Base-by-base conservation (phyloP, 2,888 invertebrate species). In the Dendrolimus houi region DNA sequence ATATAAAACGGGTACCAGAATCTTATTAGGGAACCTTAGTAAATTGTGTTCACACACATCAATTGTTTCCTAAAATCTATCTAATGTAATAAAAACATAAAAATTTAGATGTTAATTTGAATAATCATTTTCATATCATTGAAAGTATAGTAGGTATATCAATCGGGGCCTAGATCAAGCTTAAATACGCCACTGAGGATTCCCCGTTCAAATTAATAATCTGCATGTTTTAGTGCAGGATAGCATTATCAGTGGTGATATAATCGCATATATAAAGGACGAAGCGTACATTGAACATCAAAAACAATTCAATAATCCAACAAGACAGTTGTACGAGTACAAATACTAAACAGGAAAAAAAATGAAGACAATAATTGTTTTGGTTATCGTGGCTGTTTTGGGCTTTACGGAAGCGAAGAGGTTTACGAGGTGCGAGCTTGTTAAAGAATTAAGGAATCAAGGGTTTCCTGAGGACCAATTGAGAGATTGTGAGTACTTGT, bases 401-500 rank as follows among this genome's bases (percentile, higher is more conserved):
- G 41, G 64, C 9, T 57, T 59, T 29, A 60, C 62, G 52, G 68
- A 72, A 10, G 73, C 62, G 7, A 74, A 71, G 57, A 62, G 47
- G 7, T 54, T 54, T 57, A 56, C 55, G 55, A 53, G 53, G 17
- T 53, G 53, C 7, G 53, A 53, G 17, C 17, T 53, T 14, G 53
- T 53, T 9, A 13, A 14, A 10, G 53, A 53, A 13, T 13, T 53
- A 10, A 53, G 56, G 47, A 54, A 55, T 54, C 55, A 53, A 52
- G 42, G 54, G 9, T 41, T 40, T 12, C 12, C 53, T 53, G 74
- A 72, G 55, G 66, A 69, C 53, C 68, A 77, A 58, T 62, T 83
- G 69, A 65, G 70, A 13, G 69, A 81, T 55, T 83, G 83, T 78
- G 60, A 79, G 80, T 79, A 59, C 13, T 29, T 6, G 29, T 29